phyloP scores from a whole-genome alignment of 1,140 invertebrate genomes.

The Hycleus cichorii region DNA sequence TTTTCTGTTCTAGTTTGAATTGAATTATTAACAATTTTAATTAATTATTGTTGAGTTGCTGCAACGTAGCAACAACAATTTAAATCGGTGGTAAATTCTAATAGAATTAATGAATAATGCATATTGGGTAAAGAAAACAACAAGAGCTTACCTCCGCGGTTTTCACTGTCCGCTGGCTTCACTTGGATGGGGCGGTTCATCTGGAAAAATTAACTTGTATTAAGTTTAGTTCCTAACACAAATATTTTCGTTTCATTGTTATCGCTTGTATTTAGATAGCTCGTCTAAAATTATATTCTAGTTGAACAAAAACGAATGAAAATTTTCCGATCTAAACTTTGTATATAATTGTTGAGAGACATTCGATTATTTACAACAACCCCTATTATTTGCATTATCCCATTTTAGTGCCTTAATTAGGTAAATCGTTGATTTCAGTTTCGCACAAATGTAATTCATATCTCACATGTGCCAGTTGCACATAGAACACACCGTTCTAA shows the following conservation, averaged over 20 bases:
- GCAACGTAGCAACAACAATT: neutral
- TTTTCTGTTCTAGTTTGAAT: too few species aligned
- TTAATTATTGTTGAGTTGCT: conserved; percentile 6
- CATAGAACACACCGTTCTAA: conserved; percentile 23
- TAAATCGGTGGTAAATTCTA: conserved; percentile 10
- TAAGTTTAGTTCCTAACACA: too few species aligned
- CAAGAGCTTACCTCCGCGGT: conserved; percentile 81
- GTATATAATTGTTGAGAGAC: too few species aligned
- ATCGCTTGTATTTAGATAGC: too few species aligned
- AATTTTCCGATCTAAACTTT: too few species aligned
- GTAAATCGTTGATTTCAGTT: neutral
- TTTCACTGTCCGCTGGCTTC: conserved; percentile 98
- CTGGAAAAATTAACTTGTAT: conserved; percentile 47
- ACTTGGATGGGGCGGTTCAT: conserved; percentile 99
- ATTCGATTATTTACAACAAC: too few species aligned
- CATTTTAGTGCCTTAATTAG: too few species aligned
- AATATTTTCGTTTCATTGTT: too few species aligned
- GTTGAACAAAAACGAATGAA: too few species aligned
- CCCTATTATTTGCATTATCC: too few species aligned
- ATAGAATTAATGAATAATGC: conserved; percentile 21
- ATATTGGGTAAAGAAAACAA: conserved; percentile 11
- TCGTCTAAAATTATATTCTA: too few species aligned
- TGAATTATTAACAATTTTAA: conserved; percentile 1
- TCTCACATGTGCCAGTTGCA: conserved; percentile 22
- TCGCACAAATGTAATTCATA: conserved; percentile 19